Evolutionary conservation across 2,113 vertebrate species (phyloP).

Genomic region (Tyto alba): DNA sequence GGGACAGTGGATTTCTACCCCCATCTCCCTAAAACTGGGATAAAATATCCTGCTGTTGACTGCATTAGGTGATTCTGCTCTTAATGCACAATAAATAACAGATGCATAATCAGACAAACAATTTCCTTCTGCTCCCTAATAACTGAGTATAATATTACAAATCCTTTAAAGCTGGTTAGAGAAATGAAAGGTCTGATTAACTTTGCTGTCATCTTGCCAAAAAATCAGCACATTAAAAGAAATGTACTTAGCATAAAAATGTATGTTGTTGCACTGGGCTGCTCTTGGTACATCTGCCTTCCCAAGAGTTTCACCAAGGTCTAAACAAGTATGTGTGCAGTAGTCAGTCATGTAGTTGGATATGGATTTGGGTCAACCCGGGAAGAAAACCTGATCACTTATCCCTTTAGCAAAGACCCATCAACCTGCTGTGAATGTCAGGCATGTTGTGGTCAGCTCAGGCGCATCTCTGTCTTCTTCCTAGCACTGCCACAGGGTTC

Average conservation of each 20-base stretch:
- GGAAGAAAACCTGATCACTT: neutral
- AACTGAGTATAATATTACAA: constrained; percentile 44
- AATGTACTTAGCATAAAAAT: neutral
- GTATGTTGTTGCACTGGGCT: accelerated
- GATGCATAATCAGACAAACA: constrained; percentile 35
- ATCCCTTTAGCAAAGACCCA: neutral
- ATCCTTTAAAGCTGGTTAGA: constrained; percentile 30
- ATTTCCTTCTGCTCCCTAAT: constrained; percentile 2
- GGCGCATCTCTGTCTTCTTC: neutral
- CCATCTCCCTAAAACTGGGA: neutral
- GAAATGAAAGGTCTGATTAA: constrained; percentile 38
- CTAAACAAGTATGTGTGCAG: neutral
- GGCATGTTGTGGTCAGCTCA: neutral
- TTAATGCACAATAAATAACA: constrained; percentile 12
- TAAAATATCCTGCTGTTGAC: constrained; percentile 15
- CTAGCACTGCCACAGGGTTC: neutral
- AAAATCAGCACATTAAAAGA: neutral
- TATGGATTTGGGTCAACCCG: neutral
- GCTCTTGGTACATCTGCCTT: neutral
- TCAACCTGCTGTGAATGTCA: neutral
- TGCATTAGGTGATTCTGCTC: neutral
- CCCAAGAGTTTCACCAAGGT: neutral
- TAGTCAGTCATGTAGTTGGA: neutral
- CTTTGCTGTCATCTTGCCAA: neutral
- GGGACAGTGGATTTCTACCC: neutral